phyloP scores from a whole-genome alignment of 2,797 vertebrate genomes.

The Gadopsis bispinosus region DNA sequence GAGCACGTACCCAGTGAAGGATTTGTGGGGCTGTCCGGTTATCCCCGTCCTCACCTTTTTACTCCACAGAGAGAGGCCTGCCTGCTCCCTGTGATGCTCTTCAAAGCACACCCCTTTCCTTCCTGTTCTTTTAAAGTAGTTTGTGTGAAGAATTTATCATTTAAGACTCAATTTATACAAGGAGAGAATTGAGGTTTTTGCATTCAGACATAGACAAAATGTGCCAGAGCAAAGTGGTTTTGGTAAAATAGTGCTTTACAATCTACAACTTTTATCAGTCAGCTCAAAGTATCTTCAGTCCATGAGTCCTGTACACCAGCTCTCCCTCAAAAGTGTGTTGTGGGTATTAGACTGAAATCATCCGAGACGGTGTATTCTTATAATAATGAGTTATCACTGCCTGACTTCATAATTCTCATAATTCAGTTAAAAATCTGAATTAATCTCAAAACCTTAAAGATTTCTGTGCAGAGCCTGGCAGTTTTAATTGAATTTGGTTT shows the following conservation, averaged over 20 bases:
- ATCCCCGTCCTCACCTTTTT: slow-evolving; percentile 26
- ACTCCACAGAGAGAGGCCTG: background rate
- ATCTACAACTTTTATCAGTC: background rate
- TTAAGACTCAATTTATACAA: slow-evolving; percentile 23
- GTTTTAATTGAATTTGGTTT: background rate
- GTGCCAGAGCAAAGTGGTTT: background rate
- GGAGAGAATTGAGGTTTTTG: background rate
- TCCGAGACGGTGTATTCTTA: background rate
- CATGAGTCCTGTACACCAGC: background rate
- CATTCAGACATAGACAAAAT: background rate
- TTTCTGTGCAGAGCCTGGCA: background rate
- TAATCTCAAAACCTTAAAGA: background rate
- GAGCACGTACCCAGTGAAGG: slow-evolving; percentile 56
- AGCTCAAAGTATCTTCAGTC: background rate
- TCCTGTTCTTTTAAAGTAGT: slow-evolving; percentile 45
- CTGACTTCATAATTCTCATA: background rate
- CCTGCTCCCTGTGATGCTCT: slow-evolving; percentile 44
- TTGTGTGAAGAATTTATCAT: slow-evolving; percentile 33
- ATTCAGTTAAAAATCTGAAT: background rate
- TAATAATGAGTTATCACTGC: background rate
- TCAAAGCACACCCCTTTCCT: slow-evolving; percentile 33
- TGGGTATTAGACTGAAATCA: background rate
- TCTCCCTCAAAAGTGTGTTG: background rate
- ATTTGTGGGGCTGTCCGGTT: slow-evolving; percentile 52
- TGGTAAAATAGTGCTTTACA: background rate